A percentile compares a stretch with the other conserved stretches of the same genome.
Evolutionary conservation across 2,888 invertebrate species (phyloP).

Genomic region (Baccha elongata): DNA sequence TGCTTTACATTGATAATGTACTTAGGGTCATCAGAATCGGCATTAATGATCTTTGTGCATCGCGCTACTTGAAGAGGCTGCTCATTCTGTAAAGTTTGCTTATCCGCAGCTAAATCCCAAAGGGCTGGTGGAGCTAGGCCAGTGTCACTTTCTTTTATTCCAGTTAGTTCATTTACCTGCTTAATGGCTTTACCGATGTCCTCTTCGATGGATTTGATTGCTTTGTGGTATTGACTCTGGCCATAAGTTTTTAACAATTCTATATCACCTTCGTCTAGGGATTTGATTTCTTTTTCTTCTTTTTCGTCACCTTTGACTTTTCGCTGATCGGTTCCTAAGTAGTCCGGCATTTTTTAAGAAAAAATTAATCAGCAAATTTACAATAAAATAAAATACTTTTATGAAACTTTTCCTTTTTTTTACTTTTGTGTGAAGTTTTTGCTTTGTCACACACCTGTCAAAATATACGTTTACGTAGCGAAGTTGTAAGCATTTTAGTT

Average conservation of each 20-base stretch:
- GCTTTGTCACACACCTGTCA: conserved; percentile 56
- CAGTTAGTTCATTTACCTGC: conserved; percentile 95
- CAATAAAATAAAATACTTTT: not conserved
- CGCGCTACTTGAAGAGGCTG: conserved; percentile 97
- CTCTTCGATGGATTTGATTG: conserved; percentile 96
- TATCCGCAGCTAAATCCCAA: conserved; percentile 99
- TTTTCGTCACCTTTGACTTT: conserved; percentile 93
- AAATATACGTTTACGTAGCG: not conserved
- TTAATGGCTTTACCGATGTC: conserved; percentile 98
- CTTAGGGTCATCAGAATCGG: conserved; percentile 98
- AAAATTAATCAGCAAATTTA: not conserved
- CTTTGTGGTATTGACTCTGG: conserved; percentile 98
- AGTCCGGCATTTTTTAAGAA: conserved; percentile 19
- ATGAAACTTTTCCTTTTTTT: not conserved
- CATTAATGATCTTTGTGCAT: conserved; percentile 99
- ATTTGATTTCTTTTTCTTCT: conserved; percentile 93
- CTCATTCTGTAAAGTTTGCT: conserved; percentile 98
- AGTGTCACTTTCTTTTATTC: conserved; percentile 99
- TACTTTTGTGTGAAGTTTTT: conserved; percentile 37
- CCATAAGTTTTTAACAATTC: conserved; percentile 97
- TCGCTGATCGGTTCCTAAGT: conserved; percentile 94
- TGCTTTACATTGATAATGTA: conserved; percentile 99
- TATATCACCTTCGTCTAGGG: conserved; percentile 99
- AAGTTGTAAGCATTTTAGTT: conserved; percentile 5
- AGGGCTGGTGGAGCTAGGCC: conserved; percentile 98